Percentiles rank a stretch among this genome's conserved stretches.
Evolutionary conservation across 2,113 vertebrate genomes (phyloP).

Genomic region (Conger conger): DNA sequence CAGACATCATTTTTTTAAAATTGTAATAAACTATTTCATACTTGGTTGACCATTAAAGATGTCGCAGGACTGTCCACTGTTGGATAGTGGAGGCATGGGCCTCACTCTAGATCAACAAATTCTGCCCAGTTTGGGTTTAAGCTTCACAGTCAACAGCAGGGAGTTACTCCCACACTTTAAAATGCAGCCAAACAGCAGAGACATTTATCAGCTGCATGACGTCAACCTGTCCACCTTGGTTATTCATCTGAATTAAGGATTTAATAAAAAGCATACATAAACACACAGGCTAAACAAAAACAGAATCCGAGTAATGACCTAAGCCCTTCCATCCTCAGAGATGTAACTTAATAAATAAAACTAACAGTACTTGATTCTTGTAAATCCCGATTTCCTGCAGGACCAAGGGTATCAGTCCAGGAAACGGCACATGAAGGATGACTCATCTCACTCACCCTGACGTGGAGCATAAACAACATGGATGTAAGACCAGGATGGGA

Average conservation of each 20-base stretch:
- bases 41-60: neutral
- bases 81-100: neutral
- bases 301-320: neutral
- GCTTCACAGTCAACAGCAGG: neutral
- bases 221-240: neutral
- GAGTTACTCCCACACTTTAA: neutral
- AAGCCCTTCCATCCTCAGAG: neutral
- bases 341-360: neutral
- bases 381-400: neutral
- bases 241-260: neutral
- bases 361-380: neutral
- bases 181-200: neutral
- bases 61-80: neutral
- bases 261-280: neutral
- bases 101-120: neutral
- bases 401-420: neutral
- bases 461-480: slow-evolving; percentile 11
- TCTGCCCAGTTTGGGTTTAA: too few relatives aligned
- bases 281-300: neutral
- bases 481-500: neutral
- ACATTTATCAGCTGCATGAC: neutral
- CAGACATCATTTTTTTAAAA: neutral
- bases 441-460: slow-evolving; percentile 17
- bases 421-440: neutral
- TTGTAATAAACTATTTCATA: neutral